phyloP scores from a whole-genome alignment of 2,888 invertebrate genomes.

The Acanthosepion esculentum region DNA sequence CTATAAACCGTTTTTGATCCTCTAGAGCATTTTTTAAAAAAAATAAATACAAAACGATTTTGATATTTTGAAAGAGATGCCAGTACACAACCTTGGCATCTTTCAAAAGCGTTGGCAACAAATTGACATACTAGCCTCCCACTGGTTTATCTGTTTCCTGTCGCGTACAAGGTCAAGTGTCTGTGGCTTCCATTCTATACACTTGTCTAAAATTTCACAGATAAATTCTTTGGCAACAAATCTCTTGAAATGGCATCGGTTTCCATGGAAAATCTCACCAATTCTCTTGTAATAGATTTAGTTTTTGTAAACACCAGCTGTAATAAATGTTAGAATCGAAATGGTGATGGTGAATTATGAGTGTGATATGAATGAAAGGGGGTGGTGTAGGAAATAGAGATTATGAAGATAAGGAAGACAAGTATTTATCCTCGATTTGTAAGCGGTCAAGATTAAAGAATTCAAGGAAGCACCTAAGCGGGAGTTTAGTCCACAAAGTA shows the following conservation, averaged over 20 bases:
- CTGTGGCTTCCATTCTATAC: neutral
- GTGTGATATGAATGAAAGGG: no score
- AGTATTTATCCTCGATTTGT: no score
- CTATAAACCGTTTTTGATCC: neutral
- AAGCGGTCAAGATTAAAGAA: no score
- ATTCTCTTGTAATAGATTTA: no score
- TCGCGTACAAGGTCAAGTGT: neutral
- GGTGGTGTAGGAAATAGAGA: no score
- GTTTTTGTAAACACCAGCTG: no score
- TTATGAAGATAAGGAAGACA: no score
- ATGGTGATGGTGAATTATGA: no score
- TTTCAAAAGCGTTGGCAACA: neutral
- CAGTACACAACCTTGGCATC: neutral
- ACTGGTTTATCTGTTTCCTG: neutral
- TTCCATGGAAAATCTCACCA: neutral
- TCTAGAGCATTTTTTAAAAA: neutral
- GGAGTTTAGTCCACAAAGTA: no score
- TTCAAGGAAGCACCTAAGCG: no score
- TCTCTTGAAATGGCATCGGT: neutral
- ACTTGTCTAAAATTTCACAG: neutral
- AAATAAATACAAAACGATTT: neutral
- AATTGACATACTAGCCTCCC: neutral
- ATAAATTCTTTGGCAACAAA: neutral
- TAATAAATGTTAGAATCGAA: no score
- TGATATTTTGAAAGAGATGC: neutral